Conservation (phyloP, 2,888 invertebrate species). For the Rhodophaea formosa region DNA sequence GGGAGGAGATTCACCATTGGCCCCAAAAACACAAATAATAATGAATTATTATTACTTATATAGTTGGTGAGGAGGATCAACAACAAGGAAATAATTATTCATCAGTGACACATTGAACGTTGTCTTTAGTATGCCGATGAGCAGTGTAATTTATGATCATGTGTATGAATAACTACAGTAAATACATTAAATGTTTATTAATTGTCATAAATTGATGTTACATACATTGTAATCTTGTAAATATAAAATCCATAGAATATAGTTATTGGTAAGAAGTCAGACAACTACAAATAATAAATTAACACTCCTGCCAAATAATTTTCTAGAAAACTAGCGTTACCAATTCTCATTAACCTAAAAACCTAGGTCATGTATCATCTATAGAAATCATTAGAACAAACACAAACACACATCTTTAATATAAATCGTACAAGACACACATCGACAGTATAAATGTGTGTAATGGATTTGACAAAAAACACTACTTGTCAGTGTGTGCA, state of each 20-base stretch:
- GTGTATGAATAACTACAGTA: background rate
- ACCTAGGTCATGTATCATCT: background rate
- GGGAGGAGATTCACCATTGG: too few species aligned
- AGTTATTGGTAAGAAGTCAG: too few species aligned
- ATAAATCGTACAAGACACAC: background rate
- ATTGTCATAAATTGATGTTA: background rate
- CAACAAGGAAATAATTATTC: background rate
- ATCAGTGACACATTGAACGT: background rate
- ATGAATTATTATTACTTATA: too few species aligned
- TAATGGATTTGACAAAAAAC: background rate
- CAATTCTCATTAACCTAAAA: background rate
- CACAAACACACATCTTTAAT: background rate
- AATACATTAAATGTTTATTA: background rate
- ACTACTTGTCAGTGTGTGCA: constrained; percentile 23
- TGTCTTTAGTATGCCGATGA: background rate
- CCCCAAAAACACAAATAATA: too few species aligned
- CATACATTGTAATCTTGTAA: too few species aligned
- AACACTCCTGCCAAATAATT: too few species aligned
- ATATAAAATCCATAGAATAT: too few species aligned
- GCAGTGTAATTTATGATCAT: background rate
- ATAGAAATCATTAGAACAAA: background rate
- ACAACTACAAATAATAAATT: too few species aligned
- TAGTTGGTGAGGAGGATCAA: background rate
- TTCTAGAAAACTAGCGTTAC: too few species aligned
- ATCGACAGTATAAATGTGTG: background rate